Evolutionary conservation across 2,113 vertebrate genomes (phyloP).

Genomic region (Terrapene triunguis): DNA sequence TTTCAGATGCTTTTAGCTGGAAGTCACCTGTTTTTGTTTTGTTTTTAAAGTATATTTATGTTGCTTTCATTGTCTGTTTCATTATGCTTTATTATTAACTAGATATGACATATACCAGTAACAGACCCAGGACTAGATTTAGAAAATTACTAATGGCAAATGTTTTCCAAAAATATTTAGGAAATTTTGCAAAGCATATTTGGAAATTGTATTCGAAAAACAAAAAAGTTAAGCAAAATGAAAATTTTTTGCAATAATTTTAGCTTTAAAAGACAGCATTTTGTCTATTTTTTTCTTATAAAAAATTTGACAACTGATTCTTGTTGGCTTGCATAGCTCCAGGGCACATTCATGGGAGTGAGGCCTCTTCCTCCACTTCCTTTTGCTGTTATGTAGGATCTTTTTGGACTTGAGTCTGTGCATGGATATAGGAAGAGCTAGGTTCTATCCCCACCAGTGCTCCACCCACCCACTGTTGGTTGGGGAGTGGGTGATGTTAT

Average conservation of each 20-base stretch:
- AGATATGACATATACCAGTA: not conserved
- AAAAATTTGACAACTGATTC: not conserved
- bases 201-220: not conserved
- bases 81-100: not conserved
- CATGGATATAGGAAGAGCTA: not conserved
- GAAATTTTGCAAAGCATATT: not conserved
- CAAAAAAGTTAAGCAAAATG: not conserved
- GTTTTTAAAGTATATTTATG: not conserved
- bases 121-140: not conserved
- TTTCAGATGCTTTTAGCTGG: not conserved
- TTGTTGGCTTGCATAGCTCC: not conserved
- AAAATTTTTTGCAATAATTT: not conserved
- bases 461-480: not conserved
- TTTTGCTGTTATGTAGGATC: rapidly evolving
- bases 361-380: not conserved
- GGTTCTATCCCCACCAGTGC: not conserved
- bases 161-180: not conserved
- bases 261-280: not conserved
- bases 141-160: not conserved
- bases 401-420: not conserved
- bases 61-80: not conserved
- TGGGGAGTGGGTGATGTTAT: not conserved
- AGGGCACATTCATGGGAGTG: not conserved
- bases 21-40: not conserved
- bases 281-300: not conserved